These are phyloP conservation scores for Drosophila miranda DNA, from an alignment of 1,140 invertebrate genomes.

Conservation along the genomic window DNA sequence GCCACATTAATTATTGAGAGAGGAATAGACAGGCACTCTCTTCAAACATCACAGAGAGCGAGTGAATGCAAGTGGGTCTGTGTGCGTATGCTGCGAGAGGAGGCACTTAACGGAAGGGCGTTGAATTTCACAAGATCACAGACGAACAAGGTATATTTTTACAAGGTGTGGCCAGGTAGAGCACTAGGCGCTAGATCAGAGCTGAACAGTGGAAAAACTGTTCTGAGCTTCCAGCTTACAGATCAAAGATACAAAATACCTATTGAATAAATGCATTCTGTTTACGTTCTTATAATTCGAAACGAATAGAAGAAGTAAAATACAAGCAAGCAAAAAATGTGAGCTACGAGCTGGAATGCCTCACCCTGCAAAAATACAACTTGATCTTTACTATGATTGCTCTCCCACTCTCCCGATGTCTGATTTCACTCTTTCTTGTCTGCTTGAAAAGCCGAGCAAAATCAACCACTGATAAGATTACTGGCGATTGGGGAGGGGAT, in stretches of 20 bases:
- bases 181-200: too few species aligned
- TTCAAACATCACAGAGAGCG: not conserved
- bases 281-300: too few species aligned
- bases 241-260: too few species aligned
- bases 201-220: too few species aligned
- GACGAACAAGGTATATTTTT: not conserved
- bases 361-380: not conserved
- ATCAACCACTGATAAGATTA: conserved; percentile 29
- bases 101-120: conserved; percentile 50
- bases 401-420: not conserved
- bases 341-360: too few species aligned
- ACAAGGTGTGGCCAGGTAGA: not conserved
- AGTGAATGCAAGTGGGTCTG: not conserved
- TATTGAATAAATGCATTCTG: too few species aligned
- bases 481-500: conserved; percentile 14
- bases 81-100: not conserved
- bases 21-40: conserved; percentile 44
- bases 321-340: too few species aligned
- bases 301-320: too few species aligned
- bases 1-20: conserved; percentile 54
- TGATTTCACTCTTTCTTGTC: not conserved
- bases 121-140: conserved; percentile 72
- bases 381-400: not conserved
- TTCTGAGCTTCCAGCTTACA: too few species aligned
- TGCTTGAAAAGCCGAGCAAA: conserved; percentile 5